These are phyloP conservation scores for Muricea muricata DNA, from an alignment of 92 coral and sea anemone genomes.

Conservation along the genomic window DNA sequence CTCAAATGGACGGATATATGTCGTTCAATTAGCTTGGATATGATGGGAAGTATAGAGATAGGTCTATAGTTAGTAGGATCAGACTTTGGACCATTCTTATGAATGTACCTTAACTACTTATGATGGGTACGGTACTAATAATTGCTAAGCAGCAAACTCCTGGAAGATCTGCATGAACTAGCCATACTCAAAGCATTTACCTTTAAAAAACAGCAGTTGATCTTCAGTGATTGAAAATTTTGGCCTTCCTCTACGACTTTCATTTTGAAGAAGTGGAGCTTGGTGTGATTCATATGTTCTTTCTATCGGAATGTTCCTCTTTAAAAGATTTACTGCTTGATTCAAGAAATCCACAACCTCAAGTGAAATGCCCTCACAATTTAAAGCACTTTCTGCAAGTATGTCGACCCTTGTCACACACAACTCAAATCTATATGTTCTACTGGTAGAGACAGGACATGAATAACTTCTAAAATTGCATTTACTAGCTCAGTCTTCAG, in stretches of 20 bases:
- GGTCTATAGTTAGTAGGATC: no score
- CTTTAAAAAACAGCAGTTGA: slow-evolving; percentile 54
- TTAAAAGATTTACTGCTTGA: neutral
- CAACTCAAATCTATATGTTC: neutral
- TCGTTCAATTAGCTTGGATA: no score
- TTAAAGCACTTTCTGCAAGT: neutral
- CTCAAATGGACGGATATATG: no score
- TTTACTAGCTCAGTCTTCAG: neutral
- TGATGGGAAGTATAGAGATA: no score
- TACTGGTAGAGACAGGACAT: neutral
- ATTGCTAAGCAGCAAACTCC: no score
- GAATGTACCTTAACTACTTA: no score
- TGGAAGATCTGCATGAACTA: no score
- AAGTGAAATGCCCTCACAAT: neutral
- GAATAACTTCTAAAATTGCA: neutral
- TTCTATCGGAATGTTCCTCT: neutral
- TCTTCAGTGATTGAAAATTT: slow-evolving; percentile 52
- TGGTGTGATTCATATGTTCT: neutral
- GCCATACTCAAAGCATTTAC: no score
- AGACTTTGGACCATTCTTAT: no score
- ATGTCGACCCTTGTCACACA: neutral
- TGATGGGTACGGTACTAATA: no score
- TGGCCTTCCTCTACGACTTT: slow-evolving; percentile 52
- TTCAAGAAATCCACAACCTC: neutral
- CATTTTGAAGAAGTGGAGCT: neutral